These are phyloP conservation scores for Toxotes lorentzi DNA, from an alignment of 2,797 vertebrate genomes.

Conservation along the genomic window DNA sequence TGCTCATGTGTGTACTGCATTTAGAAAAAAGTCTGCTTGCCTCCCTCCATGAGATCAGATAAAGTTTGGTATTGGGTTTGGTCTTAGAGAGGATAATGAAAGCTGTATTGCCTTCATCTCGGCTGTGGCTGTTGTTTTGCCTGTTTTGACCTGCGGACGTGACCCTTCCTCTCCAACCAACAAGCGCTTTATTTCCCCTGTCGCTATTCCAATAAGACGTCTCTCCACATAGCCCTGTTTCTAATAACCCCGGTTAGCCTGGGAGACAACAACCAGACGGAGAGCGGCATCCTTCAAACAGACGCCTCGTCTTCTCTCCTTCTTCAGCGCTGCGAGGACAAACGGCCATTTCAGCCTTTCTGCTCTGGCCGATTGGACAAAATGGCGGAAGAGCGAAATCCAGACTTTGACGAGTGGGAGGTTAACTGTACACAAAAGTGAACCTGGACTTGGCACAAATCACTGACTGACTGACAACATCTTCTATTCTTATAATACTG, in stretches of 20 bases:
- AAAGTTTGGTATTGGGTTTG: conserved; percentile 63
- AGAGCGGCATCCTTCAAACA: conserved; percentile 44
- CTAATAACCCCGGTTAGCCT: conserved; percentile 73
- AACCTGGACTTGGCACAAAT: conserved; percentile 76
- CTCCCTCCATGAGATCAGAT: conserved; percentile 57
- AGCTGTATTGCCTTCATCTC: conserved; percentile 61
- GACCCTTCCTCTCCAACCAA: conserved; percentile 68
- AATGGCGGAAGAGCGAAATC: conserved; percentile 55
- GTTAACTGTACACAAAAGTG: conserved; percentile 66
- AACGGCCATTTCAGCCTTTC: conserved; percentile 38
- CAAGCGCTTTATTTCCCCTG: conserved; percentile 78
- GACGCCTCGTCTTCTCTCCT: conserved; percentile 17
- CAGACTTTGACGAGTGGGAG: conserved; percentile 49
- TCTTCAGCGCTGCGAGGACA: conserved; percentile 2
- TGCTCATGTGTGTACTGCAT: conserved; percentile 60
- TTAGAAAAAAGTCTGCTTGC: conserved; percentile 53
- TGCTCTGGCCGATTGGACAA: conserved; percentile 28
- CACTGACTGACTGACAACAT: conserved; percentile 78
- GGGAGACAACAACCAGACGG: conserved; percentile 65
- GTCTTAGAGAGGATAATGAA: conserved; percentile 70
- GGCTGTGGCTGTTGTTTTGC: conserved; percentile 64
- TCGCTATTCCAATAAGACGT: conserved; percentile 75
- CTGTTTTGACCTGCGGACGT: conserved; percentile 50
- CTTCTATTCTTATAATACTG: conserved; percentile 79
- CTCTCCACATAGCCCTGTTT: conserved; percentile 63